Base-by-base conservation (phyloP, 2,113 vertebrate genomes). In the Odobenus rosmarus region DNA sequence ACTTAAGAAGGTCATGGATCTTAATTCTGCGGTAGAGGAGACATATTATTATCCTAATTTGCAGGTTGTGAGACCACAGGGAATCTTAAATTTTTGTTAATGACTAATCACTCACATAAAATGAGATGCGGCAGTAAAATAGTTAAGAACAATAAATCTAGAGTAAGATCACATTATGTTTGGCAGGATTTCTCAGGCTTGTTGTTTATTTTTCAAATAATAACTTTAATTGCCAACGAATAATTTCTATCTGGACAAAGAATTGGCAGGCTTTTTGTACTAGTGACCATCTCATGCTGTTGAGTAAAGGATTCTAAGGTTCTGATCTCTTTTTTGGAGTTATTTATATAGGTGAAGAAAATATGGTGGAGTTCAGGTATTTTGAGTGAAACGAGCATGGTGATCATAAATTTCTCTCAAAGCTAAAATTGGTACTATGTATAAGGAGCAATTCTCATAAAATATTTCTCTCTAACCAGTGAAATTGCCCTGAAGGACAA, bases 31-130 rank as follows among this genome's bases (percentile, higher is more conserved):
- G 90, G 57, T 82, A 95, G 94, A 97, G 93, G 83, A 96, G 96
- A 94, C 76, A 83, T 96, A 94, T 97, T 80, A 95, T 97, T 97
- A 97, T 91, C 90, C 96, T 97, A 98, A 98, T 97, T 97, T 97
- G 64, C 33, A 97, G 88, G 61, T 92, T 95, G 83, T 88, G 76
- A 96, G 88, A 42, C 87, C 97, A 96, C 92, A 96, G 64, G 96
- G 90, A 85, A 82, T 59, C 92, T 94, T 95, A 92, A 92, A 95
- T 79, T 93, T 92, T 97, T 95, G 97, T 74, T 85, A 92, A 88
- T 96, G 88, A 91, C 97, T 94, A 96, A 93, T 90, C 84, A 93
- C 23, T 74, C 89, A 92, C 57, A 79, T 86, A 91, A 96, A 97
- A 93, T 94, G 86, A 83, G 92, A 96, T 59, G 87, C 82, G 46